These are phyloP conservation scores for Catharus bicknelli DNA, from an alignment of 2,113 vertebrate species.

Conservation along the genomic window DNA sequence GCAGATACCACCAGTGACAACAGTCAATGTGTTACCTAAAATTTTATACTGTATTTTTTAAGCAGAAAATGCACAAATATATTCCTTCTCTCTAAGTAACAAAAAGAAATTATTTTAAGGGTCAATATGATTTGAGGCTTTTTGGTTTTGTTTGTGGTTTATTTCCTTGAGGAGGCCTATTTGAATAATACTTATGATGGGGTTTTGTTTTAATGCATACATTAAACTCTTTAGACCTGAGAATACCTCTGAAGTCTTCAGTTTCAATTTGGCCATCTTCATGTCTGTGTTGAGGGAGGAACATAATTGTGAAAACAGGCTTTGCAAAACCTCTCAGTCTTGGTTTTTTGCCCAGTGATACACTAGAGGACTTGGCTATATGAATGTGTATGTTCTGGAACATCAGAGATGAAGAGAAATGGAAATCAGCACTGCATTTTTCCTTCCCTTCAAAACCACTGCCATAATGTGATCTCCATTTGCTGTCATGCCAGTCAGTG, in stretches of 20 bases:
- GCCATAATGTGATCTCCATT: neutral
- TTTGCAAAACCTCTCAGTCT: slow-evolving; percentile 2
- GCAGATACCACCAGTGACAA: neutral
- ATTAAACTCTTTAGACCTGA: neutral
- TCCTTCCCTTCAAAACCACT: neutral
- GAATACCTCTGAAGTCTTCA: neutral
- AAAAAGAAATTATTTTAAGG: neutral
- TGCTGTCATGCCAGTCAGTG: neutral
- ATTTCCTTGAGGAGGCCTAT: neutral
- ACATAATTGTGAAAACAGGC: slow-evolving; percentile 23
- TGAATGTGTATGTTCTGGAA: neutral
- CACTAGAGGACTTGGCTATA: neutral
- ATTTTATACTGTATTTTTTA: neutral
- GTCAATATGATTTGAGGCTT: neutral
- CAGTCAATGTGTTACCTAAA: neutral
- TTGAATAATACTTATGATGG: neutral
- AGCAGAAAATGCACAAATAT: neutral
- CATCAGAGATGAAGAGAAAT: neutral
- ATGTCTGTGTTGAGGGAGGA: neutral
- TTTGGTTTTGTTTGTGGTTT: neutral
- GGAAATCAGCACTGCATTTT: neutral
- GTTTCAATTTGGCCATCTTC: slow-evolving; percentile 20
- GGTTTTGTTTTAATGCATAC: neutral
- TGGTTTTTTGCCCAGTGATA: slow-evolving; percentile 7
- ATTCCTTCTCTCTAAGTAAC: neutral